phyloP scores from a whole-genome alignment of 2,113 vertebrate species.

The Cyrtonyx montezumae region DNA sequence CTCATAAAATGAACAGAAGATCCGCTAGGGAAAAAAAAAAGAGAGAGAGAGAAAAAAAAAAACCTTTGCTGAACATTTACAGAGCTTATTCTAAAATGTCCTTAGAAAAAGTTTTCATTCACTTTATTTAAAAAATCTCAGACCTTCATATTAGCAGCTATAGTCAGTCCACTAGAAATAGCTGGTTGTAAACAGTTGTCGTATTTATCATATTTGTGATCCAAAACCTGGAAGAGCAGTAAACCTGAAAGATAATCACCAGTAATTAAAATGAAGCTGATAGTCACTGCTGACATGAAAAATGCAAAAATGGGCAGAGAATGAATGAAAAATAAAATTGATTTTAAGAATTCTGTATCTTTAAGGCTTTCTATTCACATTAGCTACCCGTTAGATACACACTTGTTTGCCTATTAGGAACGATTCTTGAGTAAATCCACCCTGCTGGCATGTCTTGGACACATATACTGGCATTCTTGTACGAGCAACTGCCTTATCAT shows the following conservation, averaged over 20 bases:
- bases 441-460: neutral
- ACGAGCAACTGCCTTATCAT: neutral
- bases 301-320: neutral
- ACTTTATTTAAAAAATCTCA: neutral
- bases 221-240: neutral
- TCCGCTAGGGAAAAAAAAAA: neutral
- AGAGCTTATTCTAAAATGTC: neutral
- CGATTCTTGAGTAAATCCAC: neutral
- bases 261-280: neutral
- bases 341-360: neutral
- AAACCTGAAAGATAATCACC: constrained; percentile 3
- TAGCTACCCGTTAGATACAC: neutral
- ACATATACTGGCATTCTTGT: neutral
- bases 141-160: neutral
- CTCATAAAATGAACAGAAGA: neutral
- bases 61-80: neutral
- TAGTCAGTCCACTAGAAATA: neutral
- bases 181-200: neutral
- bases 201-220: neutral
- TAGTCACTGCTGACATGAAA: neutral
- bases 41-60: neutral
- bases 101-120: neutral
- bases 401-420: neutral
- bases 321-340: neutral
- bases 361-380: neutral